Base-by-base conservation (phyloP, 2,113 vertebrate genomes). In the Ceratotherium simum region DNA sequence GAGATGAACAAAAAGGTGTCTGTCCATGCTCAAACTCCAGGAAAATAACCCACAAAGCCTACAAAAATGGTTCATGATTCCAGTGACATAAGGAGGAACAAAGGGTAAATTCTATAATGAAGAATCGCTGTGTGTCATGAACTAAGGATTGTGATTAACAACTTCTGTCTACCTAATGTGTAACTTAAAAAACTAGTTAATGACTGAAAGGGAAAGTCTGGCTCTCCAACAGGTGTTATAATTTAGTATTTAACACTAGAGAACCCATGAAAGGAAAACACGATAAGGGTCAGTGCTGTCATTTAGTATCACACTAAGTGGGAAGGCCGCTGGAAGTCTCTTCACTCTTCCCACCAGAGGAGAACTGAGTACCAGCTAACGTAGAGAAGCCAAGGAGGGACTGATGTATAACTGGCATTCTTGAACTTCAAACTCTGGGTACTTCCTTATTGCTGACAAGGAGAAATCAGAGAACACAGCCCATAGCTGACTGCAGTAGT, bases 361-460 rank as follows among this genome's bases (percentile, higher is more conserved):
- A 90, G 23, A 46, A 69, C 8, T 54, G 29, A 78, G 13, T 13
- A 17, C 16, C 23, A 85, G 75, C 18, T 70, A 90, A 90, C 46
- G 56, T 3, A 72, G 4, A 89, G 48, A 85, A 79, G 23, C 48
- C 36, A 58, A 60, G 75, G 78, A 95, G 21, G 54, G 69, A 67
- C 0, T n/a, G 91, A 62, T 13, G 39, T 25, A 23, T n/a, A 92
- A 56, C 62, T 84, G 84, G 89, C 76, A 70, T 87, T 76, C 65
- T 23, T 78, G 78, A 90, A 88, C 90, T 62, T 94, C 70, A 65
- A 56, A 92, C 27, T 36, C 10, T 9, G 33, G 18, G 25, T 16
- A 76, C 27, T 90, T 94, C 79, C 58, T 96, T 76, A 70, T 0
- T 62, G 65, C 78, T 84, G 75, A 93, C 33, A 81, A 76, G 78